These are phyloP conservation scores for Phalacrocorax brasilianus DNA, from an alignment of 2,113 vertebrate genomes.

Conservation along the genomic window DNA sequence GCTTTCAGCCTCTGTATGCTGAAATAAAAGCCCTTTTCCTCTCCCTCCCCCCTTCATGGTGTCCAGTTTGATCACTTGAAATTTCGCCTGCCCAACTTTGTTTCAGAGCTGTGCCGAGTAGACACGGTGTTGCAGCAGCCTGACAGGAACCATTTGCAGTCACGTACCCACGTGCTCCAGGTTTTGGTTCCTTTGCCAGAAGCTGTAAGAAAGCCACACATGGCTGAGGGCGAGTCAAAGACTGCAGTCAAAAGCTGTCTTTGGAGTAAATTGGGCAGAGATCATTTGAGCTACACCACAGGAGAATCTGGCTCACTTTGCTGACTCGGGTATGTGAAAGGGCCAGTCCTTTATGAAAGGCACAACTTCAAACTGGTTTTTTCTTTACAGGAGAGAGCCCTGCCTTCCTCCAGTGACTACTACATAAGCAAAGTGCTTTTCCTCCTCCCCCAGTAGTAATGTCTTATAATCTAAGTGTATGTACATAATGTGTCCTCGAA, in stretches of 20 bases:
- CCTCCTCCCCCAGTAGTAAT: neutral
- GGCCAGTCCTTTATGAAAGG: neutral
- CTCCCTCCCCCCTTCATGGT: neutral
- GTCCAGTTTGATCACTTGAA: neutral
- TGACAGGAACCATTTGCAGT: neutral
- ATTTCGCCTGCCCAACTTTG: neutral
- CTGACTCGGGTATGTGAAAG: neutral
- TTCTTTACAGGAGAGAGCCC: neutral
- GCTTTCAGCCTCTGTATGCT: neutral
- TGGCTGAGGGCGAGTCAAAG: neutral
- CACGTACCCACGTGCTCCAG: fast-evolving
- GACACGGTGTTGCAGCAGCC: neutral
- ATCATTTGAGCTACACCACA: neutral
- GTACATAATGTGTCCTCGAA: neutral
- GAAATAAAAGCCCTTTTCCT: neutral
- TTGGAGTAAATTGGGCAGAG: neutral
- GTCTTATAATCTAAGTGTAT: neutral
- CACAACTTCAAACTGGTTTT: neutral
- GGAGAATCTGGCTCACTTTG: neutral
- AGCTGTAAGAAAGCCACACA: neutral
- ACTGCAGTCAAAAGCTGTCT: neutral
- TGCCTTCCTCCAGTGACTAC: neutral
- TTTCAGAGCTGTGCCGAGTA: neutral
- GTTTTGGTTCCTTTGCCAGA: neutral
- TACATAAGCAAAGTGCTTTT: neutral